These are phyloP conservation scores for Holacanthella duospinosa DNA, from an alignment of 2,888 invertebrate genomes.

Conservation along the genomic window DNA sequence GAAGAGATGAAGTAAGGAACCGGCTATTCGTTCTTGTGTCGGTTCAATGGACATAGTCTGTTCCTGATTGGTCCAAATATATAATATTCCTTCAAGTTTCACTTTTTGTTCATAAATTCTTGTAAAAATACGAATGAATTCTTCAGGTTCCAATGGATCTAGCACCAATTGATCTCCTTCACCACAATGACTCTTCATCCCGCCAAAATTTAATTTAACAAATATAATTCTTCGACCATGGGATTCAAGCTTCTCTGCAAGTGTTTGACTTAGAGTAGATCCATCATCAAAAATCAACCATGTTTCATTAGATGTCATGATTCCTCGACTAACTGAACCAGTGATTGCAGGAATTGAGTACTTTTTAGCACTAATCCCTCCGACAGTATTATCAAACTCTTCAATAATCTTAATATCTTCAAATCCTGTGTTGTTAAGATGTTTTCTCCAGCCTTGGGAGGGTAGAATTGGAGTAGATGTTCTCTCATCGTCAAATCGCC, in stretches of 20 bases:
- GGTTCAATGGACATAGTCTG: not conserved
- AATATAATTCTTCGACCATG: not conserved
- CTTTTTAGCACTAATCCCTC: not conserved
- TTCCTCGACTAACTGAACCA: too few relatives aligned
- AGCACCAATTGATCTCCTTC: too few relatives aligned
- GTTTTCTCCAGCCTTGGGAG: not conserved
- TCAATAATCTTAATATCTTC: not conserved
- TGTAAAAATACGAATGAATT: not conserved
- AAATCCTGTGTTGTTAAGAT: not conserved
- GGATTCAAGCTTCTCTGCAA: not conserved
- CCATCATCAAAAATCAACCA: not conserved
- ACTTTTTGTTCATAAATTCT: not conserved
- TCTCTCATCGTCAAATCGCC: constrained; percentile 1
- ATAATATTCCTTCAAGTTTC: constrained; percentile 3
- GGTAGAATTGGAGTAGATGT: not conserved
- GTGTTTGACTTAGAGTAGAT: not conserved
- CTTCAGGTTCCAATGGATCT: not conserved
- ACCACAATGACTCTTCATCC: not conserved
- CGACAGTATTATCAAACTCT: not conserved
- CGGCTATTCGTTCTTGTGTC: not conserved
- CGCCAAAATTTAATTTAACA: not conserved
- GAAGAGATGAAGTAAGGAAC: not conserved
- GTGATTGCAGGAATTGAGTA: not conserved
- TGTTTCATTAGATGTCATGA: too few relatives aligned
- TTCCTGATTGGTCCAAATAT: not conserved